These are phyloP conservation scores for Athalia cordata DNA, from an alignment of 2,888 invertebrate species.

Conservation along the genomic window DNA sequence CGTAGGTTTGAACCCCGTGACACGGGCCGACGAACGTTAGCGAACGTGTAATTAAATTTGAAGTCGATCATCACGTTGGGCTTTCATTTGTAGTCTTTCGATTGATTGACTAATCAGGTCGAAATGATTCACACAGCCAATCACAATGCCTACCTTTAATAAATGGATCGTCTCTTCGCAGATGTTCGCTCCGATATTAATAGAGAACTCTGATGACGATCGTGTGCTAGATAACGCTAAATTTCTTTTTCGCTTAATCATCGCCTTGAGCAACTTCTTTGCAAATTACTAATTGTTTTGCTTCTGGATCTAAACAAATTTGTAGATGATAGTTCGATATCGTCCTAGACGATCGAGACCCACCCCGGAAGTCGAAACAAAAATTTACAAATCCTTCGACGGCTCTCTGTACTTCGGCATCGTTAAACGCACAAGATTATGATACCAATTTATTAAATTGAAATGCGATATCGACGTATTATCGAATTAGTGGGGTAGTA, in stretches of 20 bases:
- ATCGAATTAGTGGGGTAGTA: too few species aligned
- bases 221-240: slow-evolving; percentile 24
- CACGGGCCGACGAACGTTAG: slow-evolving; percentile 25
- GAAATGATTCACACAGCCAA: slow-evolving; percentile 62
- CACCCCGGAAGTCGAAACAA: too few species aligned
- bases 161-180: slow-evolving; percentile 60
- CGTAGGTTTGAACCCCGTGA: neutral
- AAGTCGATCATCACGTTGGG: slow-evolving; percentile 26
- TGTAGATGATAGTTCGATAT: neutral
- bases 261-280: neutral
- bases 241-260: slow-evolving; percentile 14
- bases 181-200: slow-evolving; percentile 60
- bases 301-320: neutral
- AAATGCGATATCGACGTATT: too few species aligned
- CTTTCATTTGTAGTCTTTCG: slow-evolving; percentile 60
- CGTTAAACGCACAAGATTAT: too few species aligned
- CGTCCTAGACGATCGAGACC: neutral
- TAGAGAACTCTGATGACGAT: slow-evolving; percentile 52
- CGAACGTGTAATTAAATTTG: slow-evolving; percentile 34
- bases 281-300: neutral
- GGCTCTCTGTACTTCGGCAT: too few species aligned
- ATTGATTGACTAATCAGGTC: slow-evolving; percentile 48
- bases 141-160: slow-evolving; percentile 61
- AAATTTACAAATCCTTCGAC: too few species aligned
- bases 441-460: too few species aligned